Evolutionary conservation across 2,888 invertebrate genomes (phyloP).

Genomic region (Cremastinae sp.): DNA sequence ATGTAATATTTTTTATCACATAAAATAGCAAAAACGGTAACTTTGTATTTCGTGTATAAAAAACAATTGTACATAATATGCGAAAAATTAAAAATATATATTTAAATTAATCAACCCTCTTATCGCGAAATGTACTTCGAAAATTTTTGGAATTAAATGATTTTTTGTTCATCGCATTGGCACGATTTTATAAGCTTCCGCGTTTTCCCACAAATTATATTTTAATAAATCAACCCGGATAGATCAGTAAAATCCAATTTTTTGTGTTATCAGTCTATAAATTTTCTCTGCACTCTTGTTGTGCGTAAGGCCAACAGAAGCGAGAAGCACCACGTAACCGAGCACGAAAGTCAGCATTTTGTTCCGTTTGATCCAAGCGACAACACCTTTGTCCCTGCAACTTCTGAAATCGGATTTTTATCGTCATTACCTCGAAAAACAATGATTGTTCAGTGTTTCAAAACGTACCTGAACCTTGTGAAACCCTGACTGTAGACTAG

Average conservation of each 20-base stretch:
- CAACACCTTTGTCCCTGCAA: constrained; percentile 68
- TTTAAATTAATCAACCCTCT: neutral
- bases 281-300: constrained; percentile 85
- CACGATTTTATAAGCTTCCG: constrained; percentile 1
- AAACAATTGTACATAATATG: constrained; percentile 21
- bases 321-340: constrained; percentile 84
- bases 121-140: neutral
- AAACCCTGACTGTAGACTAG: constrained; percentile 84
- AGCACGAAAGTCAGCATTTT: constrained; percentile 84
- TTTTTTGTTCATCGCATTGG: constrained; percentile 12
- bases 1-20: neutral
- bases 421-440: neutral
- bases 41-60: neutral
- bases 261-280: constrained; percentile 81
- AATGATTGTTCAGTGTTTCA: neutral
- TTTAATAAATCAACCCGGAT: constrained; percentile 4
- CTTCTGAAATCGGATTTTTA: constrained; percentile 66
- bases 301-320: constrained; percentile 85
- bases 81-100: constrained; percentile 17
- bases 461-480: constrained; percentile 69
- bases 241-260: constrained; percentile 73
- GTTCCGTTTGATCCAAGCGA: constrained; percentile 83
- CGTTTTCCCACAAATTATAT: constrained; percentile 13
- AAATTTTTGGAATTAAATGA: constrained; percentile 32
- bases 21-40: neutral